Evolutionary conservation across 2,888 invertebrate genomes (phyloP).

Genomic region (Drosophila mulleri): DNA sequence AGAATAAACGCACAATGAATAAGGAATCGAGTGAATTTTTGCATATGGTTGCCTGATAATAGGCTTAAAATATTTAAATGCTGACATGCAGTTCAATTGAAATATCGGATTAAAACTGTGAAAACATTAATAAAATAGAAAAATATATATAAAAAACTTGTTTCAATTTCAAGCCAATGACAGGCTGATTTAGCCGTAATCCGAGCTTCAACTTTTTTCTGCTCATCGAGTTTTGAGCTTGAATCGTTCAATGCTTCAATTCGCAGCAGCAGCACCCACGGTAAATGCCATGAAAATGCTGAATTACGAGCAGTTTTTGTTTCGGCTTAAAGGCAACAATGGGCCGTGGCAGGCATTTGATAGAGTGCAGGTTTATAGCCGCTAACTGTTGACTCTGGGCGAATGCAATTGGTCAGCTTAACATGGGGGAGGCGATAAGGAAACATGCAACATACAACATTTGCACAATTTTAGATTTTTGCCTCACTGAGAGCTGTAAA

Average conservation of each 20-base stretch:
- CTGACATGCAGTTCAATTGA: not conserved
- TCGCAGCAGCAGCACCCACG: not conserved
- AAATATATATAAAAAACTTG: too few relatives aligned
- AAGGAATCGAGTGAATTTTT: not conserved
- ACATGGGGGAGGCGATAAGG: not conserved
- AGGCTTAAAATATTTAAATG: not conserved
- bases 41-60: not conserved
- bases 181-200: not conserved
- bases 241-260: constrained; percentile 5
- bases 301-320: constrained; percentile 16
- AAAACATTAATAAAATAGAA: not conserved
- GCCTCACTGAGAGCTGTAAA: constrained; percentile 52
- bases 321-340: constrained; percentile 24
- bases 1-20: too few relatives aligned
- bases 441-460: constrained; percentile 24
- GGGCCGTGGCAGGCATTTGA: constrained; percentile 6
- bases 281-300: constrained; percentile 9
- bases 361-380: constrained; percentile 5
- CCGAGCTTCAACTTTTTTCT: not conserved
- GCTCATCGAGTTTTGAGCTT: constrained; percentile 8
- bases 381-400: constrained; percentile 26
- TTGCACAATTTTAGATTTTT: constrained; percentile 49
- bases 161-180: not conserved
- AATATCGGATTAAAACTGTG: not conserved
- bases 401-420: constrained; percentile 32